These are phyloP conservation scores for Scartelaos histophorus DNA, from an alignment of 2,113 vertebrate genomes.

Conservation along the genomic window DNA sequence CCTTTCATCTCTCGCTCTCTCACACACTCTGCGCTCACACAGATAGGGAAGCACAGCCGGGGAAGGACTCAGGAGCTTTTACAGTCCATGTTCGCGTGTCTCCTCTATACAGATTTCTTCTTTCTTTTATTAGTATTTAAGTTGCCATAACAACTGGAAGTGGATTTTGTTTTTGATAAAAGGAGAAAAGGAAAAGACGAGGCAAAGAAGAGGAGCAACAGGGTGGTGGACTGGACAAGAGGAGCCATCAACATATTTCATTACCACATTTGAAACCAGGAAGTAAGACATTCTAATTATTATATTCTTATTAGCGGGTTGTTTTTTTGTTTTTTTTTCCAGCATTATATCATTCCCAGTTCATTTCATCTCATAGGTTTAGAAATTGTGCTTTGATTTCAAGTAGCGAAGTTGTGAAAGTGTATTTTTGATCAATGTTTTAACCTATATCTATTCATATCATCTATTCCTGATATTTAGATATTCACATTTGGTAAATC, in stretches of 20 bases:
- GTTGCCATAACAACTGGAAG: conserved; percentile 55
- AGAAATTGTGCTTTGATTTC: conserved; percentile 6
- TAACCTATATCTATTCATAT: background rate
- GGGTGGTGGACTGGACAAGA: conserved; percentile 59
- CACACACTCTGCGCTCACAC: conserved; percentile 57
- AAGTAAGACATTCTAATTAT: conserved; percentile 49
- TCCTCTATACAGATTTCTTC: conserved; percentile 29
- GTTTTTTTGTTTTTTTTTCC: too few relatives aligned
- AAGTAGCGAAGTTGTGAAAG: conserved; percentile 12
- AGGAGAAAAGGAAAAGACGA: conserved; percentile 59
- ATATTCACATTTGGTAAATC: background rate
- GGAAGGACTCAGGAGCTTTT: conserved; percentile 60
- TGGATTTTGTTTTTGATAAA: conserved; percentile 51
- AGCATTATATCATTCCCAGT: background rate
- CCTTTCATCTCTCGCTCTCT: conserved; percentile 22
- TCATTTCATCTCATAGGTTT: background rate
- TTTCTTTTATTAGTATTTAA: conserved; percentile 45
- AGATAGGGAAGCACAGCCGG: conserved; percentile 66
- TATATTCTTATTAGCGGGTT: too few relatives aligned
- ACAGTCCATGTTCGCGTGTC: conserved; percentile 53
- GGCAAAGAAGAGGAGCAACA: conserved; percentile 65
- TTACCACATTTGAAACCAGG: conserved; percentile 53
- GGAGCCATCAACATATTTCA: conserved; percentile 43
- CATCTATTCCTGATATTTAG: background rate
- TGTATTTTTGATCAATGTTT: conserved; percentile 9